phyloP scores from a whole-genome alignment of 1,140 invertebrate species.

The Heliconius melpomene region DNA sequence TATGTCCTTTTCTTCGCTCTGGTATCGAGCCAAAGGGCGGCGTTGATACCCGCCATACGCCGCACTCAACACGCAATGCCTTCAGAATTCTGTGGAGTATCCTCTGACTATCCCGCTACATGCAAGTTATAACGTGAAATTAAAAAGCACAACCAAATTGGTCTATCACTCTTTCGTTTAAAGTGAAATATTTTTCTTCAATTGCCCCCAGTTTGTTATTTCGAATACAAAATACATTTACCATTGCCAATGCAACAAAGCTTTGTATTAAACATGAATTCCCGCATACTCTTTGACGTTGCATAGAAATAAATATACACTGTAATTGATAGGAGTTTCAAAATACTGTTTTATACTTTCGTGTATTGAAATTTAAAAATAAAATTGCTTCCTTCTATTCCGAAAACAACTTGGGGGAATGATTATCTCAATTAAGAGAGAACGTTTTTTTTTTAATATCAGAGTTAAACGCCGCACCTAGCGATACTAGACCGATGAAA shows the following conservation, averaged over 20 bases:
- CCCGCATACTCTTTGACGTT: not conserved
- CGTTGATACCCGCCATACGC: too few species aligned
- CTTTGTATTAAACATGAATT: not conserved
- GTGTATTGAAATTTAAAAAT: not conserved
- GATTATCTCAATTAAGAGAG: too few species aligned
- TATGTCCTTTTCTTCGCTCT: too few species aligned
- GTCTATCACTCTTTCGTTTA: not conserved
- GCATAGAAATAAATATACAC: not conserved
- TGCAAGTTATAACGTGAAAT: not conserved
- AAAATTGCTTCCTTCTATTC: too few species aligned
- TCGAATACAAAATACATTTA: not conserved
- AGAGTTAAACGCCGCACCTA: too few species aligned
- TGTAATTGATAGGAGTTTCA: slow-evolving; percentile 1
- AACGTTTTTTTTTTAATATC: too few species aligned
- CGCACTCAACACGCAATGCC: too few species aligned
- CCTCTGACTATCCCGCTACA: not conserved
- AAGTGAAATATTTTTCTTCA: not conserved
- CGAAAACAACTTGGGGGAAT: too few species aligned
- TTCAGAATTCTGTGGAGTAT: not conserved
- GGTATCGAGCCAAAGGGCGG: too few species aligned
- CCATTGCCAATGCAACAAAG: not conserved
- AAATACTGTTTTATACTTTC: not conserved
- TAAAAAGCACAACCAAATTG: not conserved
- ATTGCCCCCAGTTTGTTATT: not conserved
- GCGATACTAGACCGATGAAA: too few species aligned